phyloP scores from a whole-genome alignment of 2,888 invertebrate species.

The Limnephilus rhombicus region DNA sequence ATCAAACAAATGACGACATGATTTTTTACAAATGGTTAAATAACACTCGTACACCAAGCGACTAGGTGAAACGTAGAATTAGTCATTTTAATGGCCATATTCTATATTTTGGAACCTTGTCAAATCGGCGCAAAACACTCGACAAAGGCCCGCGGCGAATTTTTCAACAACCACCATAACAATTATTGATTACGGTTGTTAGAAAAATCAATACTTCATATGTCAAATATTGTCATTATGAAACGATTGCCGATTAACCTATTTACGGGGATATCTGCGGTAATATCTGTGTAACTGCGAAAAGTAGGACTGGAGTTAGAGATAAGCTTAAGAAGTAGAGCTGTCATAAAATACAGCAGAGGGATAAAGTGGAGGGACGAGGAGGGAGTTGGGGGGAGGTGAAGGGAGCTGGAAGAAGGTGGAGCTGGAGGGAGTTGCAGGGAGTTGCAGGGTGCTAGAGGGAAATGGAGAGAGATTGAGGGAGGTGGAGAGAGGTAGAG shows the following conservation, averaged over 20 bases:
- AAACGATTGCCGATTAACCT: slow-evolving; percentile 25
- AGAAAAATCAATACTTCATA: slow-evolving; percentile 36
- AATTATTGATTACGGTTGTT: slow-evolving; percentile 30
- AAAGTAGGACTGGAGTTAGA: not conserved
- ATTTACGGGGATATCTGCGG: not conserved
- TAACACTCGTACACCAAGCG: too few relatives aligned
- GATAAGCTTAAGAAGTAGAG: not conserved
- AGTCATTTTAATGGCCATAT: slow-evolving; percentile 40
- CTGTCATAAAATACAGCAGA: not conserved
- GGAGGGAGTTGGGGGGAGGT: too few relatives aligned
- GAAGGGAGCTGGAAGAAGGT: too few relatives aligned
- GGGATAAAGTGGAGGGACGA: too few relatives aligned
- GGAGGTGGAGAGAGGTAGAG: too few relatives aligned
- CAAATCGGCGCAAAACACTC: slow-evolving; percentile 32
- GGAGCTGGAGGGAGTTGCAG: too few relatives aligned
- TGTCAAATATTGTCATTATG: slow-evolving; percentile 33
- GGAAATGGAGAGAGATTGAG: too few relatives aligned
- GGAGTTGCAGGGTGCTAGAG: too few relatives aligned
- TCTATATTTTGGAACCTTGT: slow-evolving; percentile 22
- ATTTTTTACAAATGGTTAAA: slow-evolving; percentile 14
- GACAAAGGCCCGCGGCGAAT: not conserved
- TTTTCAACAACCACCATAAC: not conserved
- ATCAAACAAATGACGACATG: not conserved
- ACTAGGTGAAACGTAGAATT: not conserved
- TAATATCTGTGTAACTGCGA: not conserved